Evolutionary conservation across 2,888 invertebrate species (phyloP), one percentile per base, ranked within the genome.

Genomic region (Melanotus villosus): DNA sequence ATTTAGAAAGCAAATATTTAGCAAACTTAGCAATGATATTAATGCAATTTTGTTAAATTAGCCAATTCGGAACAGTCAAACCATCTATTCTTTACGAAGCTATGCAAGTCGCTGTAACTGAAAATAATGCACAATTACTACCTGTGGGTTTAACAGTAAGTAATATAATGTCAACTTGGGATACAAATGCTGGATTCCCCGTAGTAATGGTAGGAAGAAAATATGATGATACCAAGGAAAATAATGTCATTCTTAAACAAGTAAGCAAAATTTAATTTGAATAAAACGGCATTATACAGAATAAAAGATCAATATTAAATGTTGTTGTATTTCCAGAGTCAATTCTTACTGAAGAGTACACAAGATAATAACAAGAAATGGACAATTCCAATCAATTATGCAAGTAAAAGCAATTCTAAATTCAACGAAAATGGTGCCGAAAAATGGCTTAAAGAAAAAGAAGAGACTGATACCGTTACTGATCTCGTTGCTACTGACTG

Each of bases 381-480:
- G 89, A 87, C 86, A 73, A 84, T 89, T 0, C 89, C 89, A 0
- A 76, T 89, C 36, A 89, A 88, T 78, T 88, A 81, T 85, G 3
- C 86, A 84, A 0, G 80, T 80, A 1, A 70, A 6, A 18, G 18
- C 0, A 78, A 85, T 65, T 43, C 77, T 1, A 77, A 87, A 75
- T 90, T 90, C 78, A 47, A 71, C 0, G 82, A 86, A 43, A 90
- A 90, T 6, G 80, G 80, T 1, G 86, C 89, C 0, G 80, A 81
- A 2, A 71, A 72, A 0, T 91, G 90, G 90, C 72, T 90, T 0
- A 78, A 72, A 74, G 5, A 64, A 21, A 45, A 45, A 32, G 26
- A 63, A 0, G 79, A 77, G 45, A 78, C 82, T 1, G n/a, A 87
- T 67, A 86, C 91, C 38, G 76, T 34, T 6, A 64, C 63, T 12